A percentile compares a stretch with the other conserved stretches of the same genome.
Conservation (phyloP, 2,797 vertebrate species). For the Perodicticus potto region DNA sequence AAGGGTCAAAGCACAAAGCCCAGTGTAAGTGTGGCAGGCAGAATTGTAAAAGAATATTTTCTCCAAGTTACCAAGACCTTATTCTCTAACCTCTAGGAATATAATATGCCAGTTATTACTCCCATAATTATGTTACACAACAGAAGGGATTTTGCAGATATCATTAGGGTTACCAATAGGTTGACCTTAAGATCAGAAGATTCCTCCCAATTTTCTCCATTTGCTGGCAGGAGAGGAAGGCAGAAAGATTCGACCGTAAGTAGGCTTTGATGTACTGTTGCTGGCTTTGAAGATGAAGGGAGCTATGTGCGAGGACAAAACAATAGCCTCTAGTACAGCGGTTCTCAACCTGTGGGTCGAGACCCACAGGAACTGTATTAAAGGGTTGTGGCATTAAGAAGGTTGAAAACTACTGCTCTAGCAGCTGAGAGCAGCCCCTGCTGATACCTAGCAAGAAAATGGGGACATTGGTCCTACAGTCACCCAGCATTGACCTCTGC, state of each 20-base stretch:
- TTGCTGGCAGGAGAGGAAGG: not conserved
- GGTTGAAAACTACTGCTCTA: no score
- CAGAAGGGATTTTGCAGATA: not conserved
- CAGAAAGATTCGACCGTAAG: not conserved
- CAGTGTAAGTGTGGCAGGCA: not conserved
- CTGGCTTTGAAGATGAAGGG: not conserved
- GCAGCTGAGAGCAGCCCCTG: rapidly evolving
- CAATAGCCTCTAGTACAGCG: no score
- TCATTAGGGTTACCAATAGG: not conserved
- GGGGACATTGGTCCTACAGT: not conserved
- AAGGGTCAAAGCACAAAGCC: not conserved
- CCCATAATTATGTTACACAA: not conserved
- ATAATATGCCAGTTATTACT: no score
- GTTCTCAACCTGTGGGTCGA: no score
- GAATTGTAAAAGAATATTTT: not conserved
- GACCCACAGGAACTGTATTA: no score
- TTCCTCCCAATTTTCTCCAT: not conserved
- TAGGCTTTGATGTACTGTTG: not conserved
- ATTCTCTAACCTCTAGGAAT: not conserved
- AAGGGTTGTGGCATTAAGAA: no score
- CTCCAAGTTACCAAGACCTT: not conserved
- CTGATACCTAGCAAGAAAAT: not conserved
- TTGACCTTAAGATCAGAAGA: not conserved
- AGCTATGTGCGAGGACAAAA: rapidly evolving
- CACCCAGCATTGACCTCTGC: not conserved